These are phyloP conservation scores for Danionella dracula DNA, from an alignment of 2,797 vertebrate genomes.

Conservation along the genomic window DNA sequence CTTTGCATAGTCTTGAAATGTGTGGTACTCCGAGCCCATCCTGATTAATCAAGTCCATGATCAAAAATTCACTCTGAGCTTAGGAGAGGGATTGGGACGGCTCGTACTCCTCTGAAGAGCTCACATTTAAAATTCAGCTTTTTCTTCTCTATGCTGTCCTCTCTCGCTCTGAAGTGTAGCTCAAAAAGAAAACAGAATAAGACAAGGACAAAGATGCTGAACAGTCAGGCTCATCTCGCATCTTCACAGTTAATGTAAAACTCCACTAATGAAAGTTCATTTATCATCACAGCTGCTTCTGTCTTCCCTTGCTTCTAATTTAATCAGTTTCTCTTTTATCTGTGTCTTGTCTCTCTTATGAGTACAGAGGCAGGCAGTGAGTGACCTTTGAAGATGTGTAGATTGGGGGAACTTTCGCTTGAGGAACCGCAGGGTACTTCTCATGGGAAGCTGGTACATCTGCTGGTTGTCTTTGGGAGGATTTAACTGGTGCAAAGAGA, in stretches of 20 bases:
- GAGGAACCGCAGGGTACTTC: slow-evolving; percentile 27
- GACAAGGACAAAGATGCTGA: slow-evolving; percentile 27
- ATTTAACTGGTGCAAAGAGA: slow-evolving; percentile 1
- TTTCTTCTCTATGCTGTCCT: slow-evolving; percentile 8
- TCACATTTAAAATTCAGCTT: slow-evolving; percentile 16
- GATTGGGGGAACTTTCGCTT: slow-evolving; percentile 31
- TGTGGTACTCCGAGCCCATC: background rate
- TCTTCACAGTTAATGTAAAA: slow-evolving; percentile 27
- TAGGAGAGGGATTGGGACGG: background rate
- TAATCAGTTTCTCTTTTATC: slow-evolving; percentile 45
- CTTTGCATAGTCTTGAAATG: background rate
- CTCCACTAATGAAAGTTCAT: slow-evolving; percentile 44
- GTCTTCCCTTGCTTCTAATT: slow-evolving; percentile 37
- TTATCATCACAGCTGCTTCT: slow-evolving; percentile 42
- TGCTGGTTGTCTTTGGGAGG: background rate
- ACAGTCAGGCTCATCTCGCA: slow-evolving; percentile 21
- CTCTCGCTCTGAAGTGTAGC: slow-evolving; percentile 20
- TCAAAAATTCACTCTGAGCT: slow-evolving; percentile 12
- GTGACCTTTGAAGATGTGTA: slow-evolving; percentile 43
- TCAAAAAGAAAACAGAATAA: slow-evolving; percentile 23
- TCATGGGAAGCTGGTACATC: slow-evolving; percentile 27
- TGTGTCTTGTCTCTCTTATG: slow-evolving; percentile 35
- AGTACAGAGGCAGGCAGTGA: slow-evolving; percentile 30
- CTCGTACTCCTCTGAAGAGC: background rate
- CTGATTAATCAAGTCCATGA: slow-evolving; percentile 17